phyloP scores from a whole-genome alignment of 1,140 invertebrate genomes.

The Dinothrombium tinctorium region DNA sequence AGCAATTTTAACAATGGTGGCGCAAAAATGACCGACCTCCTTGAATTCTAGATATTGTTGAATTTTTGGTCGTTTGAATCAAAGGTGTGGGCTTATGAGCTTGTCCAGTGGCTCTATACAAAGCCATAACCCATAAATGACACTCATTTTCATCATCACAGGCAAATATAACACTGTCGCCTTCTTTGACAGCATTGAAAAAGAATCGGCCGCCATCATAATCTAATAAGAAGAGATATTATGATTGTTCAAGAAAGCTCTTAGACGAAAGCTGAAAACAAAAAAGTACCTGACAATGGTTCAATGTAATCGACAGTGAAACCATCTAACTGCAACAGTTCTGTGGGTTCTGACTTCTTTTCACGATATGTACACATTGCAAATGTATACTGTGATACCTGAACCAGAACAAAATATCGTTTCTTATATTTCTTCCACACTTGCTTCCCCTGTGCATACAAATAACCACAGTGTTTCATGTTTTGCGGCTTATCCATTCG shows the following conservation, averaged over 20 bases:
- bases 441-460: slow-evolving; percentile 82
- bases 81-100: slow-evolving; percentile 93
- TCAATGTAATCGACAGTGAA: slow-evolving; percentile 99
- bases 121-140: slow-evolving; percentile 93
- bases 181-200: slow-evolving; percentile 95
- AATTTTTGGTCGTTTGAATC: slow-evolving; percentile 36
- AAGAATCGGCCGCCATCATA: slow-evolving; percentile 71
- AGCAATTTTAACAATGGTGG: background rate
- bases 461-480: slow-evolving; percentile 92
- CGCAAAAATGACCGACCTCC: background rate
- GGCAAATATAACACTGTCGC: slow-evolving; percentile 86
- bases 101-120: slow-evolving; percentile 95
- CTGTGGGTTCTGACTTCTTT: slow-evolving; percentile 94
- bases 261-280: too few species aligned
- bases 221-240: too few species aligned
- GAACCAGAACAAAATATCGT: slow-evolving; percentile 89
- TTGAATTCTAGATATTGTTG: slow-evolving; percentile 43
- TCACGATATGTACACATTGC: slow-evolving; percentile 98
- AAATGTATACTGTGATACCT: slow-evolving; percentile 99
- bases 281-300: slow-evolving; percentile 44
- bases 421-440: slow-evolving; percentile 99
- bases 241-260: background rate
- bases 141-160: slow-evolving; percentile 96
- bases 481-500: slow-evolving; percentile 96
- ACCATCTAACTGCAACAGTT: slow-evolving; percentile 97